Evolutionary conservation across 2,113 vertebrate genomes (phyloP).

Genomic region (Conger conger): DNA sequence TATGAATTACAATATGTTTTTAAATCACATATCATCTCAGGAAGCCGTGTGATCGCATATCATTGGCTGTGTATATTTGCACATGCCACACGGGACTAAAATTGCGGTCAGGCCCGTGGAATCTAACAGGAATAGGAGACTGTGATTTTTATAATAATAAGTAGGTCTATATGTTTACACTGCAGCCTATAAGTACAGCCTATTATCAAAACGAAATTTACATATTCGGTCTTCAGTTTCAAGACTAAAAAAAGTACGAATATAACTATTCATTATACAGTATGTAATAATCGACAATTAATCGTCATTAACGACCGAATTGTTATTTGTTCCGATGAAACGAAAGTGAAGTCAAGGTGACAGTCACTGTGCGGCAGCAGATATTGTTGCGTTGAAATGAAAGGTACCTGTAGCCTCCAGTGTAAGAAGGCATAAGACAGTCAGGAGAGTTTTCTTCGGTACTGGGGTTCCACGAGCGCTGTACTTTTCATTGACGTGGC

Average conservation of each 20-base stretch:
- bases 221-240: neutral
- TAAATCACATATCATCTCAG: too few species aligned
- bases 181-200: too few species aligned
- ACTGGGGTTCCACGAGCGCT: neutral
- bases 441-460: neutral
- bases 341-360: neutral
- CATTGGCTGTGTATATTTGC: too few species aligned
- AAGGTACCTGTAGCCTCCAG: slow-evolving; percentile 24
- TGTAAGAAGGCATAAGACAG: slow-evolving; percentile 10
- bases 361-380: neutral
- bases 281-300: too few species aligned
- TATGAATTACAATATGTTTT: too few species aligned
- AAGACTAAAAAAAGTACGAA: neutral
- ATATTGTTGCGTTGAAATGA: neutral
- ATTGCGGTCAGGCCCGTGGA: too few species aligned
- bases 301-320: neutral
- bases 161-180: too few species aligned
- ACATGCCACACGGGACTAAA: too few species aligned
- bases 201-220: neutral
- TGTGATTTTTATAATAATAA: too few species aligned
- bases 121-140: too few species aligned
- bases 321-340: neutral
- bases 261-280: too few species aligned
- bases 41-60: too few species aligned
- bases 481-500: neutral